Evolutionary conservation across 92 coral and sea anemone genomes (phyloP).

Genomic region (Scolanthus callimorphus): DNA sequence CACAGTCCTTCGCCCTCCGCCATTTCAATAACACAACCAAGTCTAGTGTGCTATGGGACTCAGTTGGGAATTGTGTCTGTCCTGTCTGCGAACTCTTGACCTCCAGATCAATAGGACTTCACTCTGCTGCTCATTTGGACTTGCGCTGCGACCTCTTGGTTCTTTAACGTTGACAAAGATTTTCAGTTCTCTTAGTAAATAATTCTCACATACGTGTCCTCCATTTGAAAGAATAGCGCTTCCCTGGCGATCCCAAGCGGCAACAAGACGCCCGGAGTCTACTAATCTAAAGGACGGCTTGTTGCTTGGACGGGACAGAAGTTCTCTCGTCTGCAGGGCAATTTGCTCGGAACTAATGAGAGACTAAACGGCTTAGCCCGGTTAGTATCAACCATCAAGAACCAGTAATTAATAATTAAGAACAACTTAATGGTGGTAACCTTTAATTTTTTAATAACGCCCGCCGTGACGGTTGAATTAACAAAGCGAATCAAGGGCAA

Average conservation of each 20-base stretch:
- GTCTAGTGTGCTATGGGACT: too few species aligned
- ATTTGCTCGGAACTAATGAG: neutral
- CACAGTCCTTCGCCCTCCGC: constrained; percentile 90
- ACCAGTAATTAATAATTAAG: constrained; percentile 27
- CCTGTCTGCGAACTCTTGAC: neutral
- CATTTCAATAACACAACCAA: too few species aligned
- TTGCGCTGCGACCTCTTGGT: too few species aligned
- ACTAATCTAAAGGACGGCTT: too few species aligned
- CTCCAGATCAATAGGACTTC: neutral
- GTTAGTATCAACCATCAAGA: neutral
- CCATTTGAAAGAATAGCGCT: too few species aligned
- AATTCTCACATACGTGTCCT: too few species aligned
- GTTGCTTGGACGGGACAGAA: too few species aligned
- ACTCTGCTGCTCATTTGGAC: constrained; percentile 1
- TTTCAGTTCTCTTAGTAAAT: too few species aligned
- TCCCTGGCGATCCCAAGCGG: neutral
- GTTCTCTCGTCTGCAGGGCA: too few species aligned
- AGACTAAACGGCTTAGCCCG: neutral
- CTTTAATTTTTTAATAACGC: constrained; percentile 28
- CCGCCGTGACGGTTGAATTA: constrained; percentile 3
- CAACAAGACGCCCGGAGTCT: neutral
- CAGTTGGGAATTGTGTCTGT: neutral
- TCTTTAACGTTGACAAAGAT: neutral
- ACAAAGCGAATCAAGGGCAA: neutral
- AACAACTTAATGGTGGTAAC: constrained; percentile 39